Conservation (phyloP, 2,888 invertebrate species). For the Mystacides longicornis region DNA sequence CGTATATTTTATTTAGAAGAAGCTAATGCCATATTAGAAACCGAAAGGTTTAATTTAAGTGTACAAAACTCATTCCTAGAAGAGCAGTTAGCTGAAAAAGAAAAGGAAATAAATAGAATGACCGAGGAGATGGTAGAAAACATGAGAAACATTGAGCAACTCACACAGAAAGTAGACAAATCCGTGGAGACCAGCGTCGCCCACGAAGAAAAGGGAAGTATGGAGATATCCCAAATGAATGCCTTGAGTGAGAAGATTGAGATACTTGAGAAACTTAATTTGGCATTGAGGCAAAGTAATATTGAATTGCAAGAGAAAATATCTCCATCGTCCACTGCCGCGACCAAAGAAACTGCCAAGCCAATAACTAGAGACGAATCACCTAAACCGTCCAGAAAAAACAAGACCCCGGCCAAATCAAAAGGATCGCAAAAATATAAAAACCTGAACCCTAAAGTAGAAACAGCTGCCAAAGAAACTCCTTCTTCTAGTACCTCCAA, state of each 20-base stretch:
- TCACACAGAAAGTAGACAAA: constrained; percentile 36
- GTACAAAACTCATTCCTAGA: constrained; percentile 48
- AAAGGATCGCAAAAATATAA: constrained; percentile 38
- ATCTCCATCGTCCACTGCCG: constrained; percentile 1
- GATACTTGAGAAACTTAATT: constrained; percentile 45
- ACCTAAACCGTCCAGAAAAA: constrained; percentile 40
- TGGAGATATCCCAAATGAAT: constrained; percentile 42
- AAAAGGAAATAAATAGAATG: constrained; percentile 35
- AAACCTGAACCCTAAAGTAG: constrained; percentile 38
- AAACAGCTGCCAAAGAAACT: constrained; percentile 37
- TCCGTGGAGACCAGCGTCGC: constrained; percentile 33
- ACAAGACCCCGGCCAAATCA: constrained; percentile 31
- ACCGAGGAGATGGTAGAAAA: constrained; percentile 27
- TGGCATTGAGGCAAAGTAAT: constrained; percentile 46
- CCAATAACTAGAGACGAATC: constrained; percentile 34
- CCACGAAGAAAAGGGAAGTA: constrained; percentile 52
- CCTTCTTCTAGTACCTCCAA: constrained; percentile 33
- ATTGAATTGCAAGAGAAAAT: constrained; percentile 23
- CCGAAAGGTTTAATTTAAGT: constrained; percentile 44
- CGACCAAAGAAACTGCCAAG: constrained; percentile 31
- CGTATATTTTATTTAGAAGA: constrained; percentile 50
- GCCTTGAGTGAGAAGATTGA: constrained; percentile 47
- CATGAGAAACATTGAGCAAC: constrained; percentile 31
- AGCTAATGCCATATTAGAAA: constrained; percentile 47
- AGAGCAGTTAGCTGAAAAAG: constrained; percentile 46